A percentile compares a stretch with the other conserved stretches of the same genome.
phyloP scores from a whole-genome alignment of 2,113 vertebrate species.

The Shinisaurus crocodilurus region DNA sequence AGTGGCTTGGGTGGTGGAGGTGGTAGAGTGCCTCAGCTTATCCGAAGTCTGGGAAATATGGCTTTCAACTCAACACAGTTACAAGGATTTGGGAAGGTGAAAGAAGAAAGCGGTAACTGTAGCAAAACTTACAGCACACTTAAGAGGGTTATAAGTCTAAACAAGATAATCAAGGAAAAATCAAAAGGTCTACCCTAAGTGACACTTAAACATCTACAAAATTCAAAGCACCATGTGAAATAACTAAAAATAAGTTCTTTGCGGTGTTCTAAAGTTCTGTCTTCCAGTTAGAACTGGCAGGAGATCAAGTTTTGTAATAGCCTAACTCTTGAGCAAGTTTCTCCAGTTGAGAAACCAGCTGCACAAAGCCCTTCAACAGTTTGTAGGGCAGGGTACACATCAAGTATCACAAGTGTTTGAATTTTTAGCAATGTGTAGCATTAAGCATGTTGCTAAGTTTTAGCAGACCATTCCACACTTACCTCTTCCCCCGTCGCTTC shows the following conservation, averaged over 20 bases:
- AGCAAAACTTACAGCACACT: background rate
- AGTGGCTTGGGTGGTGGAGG: too few species aligned
- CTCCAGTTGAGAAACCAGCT: background rate
- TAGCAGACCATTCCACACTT: background rate
- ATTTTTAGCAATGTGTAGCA: background rate
- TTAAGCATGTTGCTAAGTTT: rapidly evolving
- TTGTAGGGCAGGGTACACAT: background rate
- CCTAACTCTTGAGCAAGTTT: too few species aligned
- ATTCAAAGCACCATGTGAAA: background rate
- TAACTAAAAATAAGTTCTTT: background rate
- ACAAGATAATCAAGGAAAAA: background rate
- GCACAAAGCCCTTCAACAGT: too few species aligned
- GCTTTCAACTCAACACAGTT: background rate
- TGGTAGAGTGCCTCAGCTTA: background rate
- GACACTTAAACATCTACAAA: background rate
- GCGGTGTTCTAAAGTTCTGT: too few species aligned
- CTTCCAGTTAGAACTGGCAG: background rate
- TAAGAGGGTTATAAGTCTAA: background rate
- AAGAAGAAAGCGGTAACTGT: background rate
- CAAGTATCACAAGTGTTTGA: background rate
- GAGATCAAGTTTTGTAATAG: background rate
- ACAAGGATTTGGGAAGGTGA: too few species aligned
- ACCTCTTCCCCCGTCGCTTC: slow-evolving; percentile 85
- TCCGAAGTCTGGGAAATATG: too few species aligned
- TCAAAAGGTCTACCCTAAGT: background rate